Evolutionary conservation across 2,888 invertebrate species (phyloP).

Genomic region (Thalpophila matura): DNA sequence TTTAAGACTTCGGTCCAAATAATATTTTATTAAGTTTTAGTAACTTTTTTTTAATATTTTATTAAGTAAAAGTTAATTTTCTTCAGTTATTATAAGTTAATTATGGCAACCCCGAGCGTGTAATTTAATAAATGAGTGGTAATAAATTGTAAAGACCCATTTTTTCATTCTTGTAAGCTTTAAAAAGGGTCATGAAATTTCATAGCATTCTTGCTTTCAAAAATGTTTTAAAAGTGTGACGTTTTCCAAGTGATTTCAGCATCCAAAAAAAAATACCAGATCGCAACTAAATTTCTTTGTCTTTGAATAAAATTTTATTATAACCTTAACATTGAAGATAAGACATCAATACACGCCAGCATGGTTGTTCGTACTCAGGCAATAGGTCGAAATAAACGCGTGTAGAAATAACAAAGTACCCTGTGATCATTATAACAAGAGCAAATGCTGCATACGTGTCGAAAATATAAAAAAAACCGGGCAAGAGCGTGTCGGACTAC

Average conservation of each 20-base stretch:
- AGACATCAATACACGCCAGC: background rate
- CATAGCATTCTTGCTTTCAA: background rate
- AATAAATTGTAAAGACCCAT: conserved; percentile 1
- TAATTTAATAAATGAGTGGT: conserved; percentile 23
- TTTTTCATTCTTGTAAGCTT: background rate
- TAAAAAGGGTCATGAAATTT: background rate
- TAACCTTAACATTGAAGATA: background rate
- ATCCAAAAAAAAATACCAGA: no score
- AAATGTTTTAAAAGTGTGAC: no score
- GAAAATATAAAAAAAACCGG: conserved; percentile 10
- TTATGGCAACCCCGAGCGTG: background rate
- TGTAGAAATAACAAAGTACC: background rate
- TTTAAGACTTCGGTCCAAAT: no score
- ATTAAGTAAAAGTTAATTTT: conserved; percentile 11
- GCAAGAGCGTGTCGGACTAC: background rate
- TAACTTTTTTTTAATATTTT: background rate
- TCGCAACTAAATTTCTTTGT: no score
- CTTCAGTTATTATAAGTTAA: conserved; percentile 4
- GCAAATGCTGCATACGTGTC: conserved; percentile 23
- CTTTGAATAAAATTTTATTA: no score
- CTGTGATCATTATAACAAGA: background rate
- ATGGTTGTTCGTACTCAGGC: background rate
- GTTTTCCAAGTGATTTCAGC: no score
- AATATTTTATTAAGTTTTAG: no score
- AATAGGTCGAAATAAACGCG: background rate